Evolutionary conservation across 2,888 invertebrate species (phyloP).

Genomic region (Ecliptopera silaceata): DNA sequence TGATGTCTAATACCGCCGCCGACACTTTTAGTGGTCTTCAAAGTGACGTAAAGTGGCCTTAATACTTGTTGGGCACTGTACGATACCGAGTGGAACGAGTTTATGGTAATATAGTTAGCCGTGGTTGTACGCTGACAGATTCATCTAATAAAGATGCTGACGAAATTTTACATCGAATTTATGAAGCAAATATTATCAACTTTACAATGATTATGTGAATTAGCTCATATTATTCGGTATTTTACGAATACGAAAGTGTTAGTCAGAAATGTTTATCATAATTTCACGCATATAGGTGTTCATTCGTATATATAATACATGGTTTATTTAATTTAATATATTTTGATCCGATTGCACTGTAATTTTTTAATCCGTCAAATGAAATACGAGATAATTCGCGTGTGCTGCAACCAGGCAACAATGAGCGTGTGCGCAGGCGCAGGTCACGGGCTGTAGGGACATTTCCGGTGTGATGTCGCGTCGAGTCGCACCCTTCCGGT

Average conservation of each 20-base stretch:
- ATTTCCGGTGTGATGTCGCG: conserved; percentile 65
- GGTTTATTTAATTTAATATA: no score
- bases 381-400: conserved; percentile 45
- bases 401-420: conserved; percentile 61
- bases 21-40: conserved; percentile 45
- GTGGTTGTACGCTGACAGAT: conserved; percentile 17
- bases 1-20: conserved; percentile 49
- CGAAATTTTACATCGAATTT: conserved; percentile 5
- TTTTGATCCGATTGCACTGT: not conserved
- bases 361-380: not conserved
- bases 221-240: not conserved
- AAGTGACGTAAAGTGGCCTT: conserved; percentile 37
- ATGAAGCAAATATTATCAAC: not conserved
- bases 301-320: no score
- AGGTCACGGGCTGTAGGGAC: conserved; percentile 72
- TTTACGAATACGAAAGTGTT: not conserved
- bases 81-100: conserved; percentile 13
- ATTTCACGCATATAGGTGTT: no score
- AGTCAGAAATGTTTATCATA: not conserved
- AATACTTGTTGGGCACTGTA: conserved; percentile 27
- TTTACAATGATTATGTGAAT: not conserved
- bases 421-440: conserved; percentile 62
- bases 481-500: conserved; percentile 79
- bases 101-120: conserved; percentile 24
- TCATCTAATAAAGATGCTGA: conserved; percentile 12